These are phyloP conservation scores for Ammodytes dubius DNA, from an alignment of 2,113 vertebrate species.

Conservation along the genomic window DNA sequence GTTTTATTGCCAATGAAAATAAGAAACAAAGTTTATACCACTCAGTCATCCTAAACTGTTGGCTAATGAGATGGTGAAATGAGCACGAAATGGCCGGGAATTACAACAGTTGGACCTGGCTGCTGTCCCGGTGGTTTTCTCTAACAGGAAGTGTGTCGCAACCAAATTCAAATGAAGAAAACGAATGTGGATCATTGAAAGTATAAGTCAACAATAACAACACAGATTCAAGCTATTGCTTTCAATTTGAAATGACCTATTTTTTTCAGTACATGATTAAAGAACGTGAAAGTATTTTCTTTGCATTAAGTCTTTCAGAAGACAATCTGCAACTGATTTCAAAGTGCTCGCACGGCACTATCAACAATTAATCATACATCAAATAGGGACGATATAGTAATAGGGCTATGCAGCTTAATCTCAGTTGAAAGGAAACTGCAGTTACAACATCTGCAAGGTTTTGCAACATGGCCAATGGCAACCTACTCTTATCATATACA, in stretches of 20 bases:
- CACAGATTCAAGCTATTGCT: not conserved
- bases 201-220: not conserved
- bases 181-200: not conserved
- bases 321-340: not conserved
- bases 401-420: not conserved
- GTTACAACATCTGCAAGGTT: conserved; percentile 7
- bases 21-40: not conserved
- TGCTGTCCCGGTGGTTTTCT: not conserved
- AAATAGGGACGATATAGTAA: not conserved
- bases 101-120: not conserved
- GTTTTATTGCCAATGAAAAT: conserved; percentile 15
- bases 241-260: not conserved
- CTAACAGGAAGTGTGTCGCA: not conserved
- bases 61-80: not conserved
- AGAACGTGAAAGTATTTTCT: not conserved
- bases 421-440: not conserved
- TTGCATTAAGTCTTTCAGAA: not conserved
- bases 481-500: not conserved
- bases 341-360: not conserved
- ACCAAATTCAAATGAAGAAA: not conserved
- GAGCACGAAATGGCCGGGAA: not conserved
- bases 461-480: not conserved
- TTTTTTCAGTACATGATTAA: not conserved
- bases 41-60: not conserved
- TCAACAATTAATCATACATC: not conserved